Percentiles rank a stretch among this genome's conserved stretches.
Conservation (phyloP, 2,113 vertebrate genomes). For the Gymnorhina tibicen region DNA sequence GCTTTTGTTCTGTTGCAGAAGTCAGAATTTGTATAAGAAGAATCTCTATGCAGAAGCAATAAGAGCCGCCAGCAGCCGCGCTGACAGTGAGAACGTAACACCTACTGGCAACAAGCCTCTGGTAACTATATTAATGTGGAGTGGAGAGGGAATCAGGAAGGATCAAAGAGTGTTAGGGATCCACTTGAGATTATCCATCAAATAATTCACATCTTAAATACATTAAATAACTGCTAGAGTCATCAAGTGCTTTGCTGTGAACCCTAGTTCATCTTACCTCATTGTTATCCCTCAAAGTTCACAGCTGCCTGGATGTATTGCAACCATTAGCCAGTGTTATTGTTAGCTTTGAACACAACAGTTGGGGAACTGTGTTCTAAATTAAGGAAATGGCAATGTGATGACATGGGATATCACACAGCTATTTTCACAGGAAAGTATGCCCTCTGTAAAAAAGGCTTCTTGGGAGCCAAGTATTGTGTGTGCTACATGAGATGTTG, state of each 20-base stretch:
- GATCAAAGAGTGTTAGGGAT: slow-evolving; percentile 63
- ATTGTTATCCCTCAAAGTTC: slow-evolving; percentile 72
- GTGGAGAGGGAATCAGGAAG: slow-evolving; percentile 29
- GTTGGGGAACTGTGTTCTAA: slow-evolving; percentile 55
- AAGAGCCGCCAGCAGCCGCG: slow-evolving; percentile 58
- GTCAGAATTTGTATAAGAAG: slow-evolving; percentile 60
- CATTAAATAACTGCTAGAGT: slow-evolving; percentile 69
- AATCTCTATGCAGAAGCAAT: slow-evolving; percentile 66
- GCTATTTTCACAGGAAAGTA: slow-evolving; percentile 36
- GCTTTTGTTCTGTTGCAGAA: slow-evolving; percentile 64
- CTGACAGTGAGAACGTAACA: slow-evolving; percentile 55
- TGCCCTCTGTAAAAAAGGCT: neutral
- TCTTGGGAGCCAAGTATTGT: slow-evolving; percentile 26
- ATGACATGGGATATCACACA: slow-evolving; percentile 41
- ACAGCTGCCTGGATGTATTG: slow-evolving; percentile 62
- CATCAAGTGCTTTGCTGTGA: slow-evolving; percentile 61
- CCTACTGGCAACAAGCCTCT: slow-evolving; percentile 60
- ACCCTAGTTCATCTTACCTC: slow-evolving; percentile 70
- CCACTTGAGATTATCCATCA: slow-evolving; percentile 69
- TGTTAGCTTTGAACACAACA: slow-evolving; percentile 56
- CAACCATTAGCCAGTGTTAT: slow-evolving; percentile 54
- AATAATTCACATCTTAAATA: slow-evolving; percentile 73
- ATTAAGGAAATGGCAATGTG: slow-evolving; percentile 67
- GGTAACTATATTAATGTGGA: slow-evolving; percentile 74
- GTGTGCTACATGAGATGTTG: neutral